Conservation (phyloP, 1,140 invertebrate species). For the Cryptotermes secundus region DNA sequence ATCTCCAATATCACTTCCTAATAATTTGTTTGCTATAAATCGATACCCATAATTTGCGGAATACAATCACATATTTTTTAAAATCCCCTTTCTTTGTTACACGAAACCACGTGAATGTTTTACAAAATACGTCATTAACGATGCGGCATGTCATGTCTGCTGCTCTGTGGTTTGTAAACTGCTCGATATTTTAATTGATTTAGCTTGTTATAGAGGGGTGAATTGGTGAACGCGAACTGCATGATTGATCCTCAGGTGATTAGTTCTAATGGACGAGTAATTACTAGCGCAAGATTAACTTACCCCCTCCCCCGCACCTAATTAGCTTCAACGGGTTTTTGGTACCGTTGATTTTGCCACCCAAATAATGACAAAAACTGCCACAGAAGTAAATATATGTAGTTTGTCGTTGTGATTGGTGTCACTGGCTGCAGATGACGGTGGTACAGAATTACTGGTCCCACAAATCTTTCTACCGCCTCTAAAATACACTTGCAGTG, state of each 20-base stretch:
- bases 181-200: background rate
- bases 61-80: background rate
- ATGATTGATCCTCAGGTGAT: background rate
- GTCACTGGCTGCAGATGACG: background rate
- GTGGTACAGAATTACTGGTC: background rate
- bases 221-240: background rate
- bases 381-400: background rate
- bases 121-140: background rate
- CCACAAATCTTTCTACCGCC: no score
- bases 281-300: background rate
- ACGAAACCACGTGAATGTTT: background rate
- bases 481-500: no score
- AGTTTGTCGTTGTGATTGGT: background rate
- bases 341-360: background rate
- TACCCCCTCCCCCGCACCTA: background rate
- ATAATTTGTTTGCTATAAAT: no score
- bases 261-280: constrained; percentile 16
- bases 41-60: background rate
- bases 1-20: no score
- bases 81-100: no score
- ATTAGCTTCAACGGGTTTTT: background rate
- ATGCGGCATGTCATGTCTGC: background rate
- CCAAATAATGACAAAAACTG: background rate
- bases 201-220: background rate
- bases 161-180: background rate